These are phyloP conservation scores for Chunga burmeisteri DNA, from an alignment of 2,113 vertebrate genomes.

Conservation along the genomic window DNA sequence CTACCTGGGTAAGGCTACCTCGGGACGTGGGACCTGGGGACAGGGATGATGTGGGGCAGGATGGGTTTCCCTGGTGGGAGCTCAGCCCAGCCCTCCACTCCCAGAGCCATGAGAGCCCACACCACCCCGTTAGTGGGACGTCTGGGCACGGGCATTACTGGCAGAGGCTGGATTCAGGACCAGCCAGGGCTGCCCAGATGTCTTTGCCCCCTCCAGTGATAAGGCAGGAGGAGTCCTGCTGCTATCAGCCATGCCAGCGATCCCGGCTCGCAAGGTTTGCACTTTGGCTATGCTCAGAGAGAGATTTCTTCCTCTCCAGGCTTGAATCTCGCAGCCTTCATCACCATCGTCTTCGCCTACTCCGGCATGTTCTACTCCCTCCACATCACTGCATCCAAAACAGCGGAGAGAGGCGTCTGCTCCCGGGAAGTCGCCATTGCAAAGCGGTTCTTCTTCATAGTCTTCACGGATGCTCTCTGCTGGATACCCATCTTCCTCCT, in stretches of 20 bases:
- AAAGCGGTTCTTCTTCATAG: constrained; percentile 68
- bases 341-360: constrained; percentile 69
- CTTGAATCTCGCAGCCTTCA: constrained; percentile 38
- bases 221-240: not conserved
- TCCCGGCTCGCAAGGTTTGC: rapidly evolving
- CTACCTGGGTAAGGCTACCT: constrained; percentile 63
- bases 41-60: rapidly evolving
- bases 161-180: not conserved
- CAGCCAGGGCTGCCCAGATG: rapidly evolving
- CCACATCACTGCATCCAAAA: constrained; percentile 6
- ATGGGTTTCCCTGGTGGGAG: not conserved
- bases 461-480: constrained; percentile 69
- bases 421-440: constrained; percentile 61
- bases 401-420: not conserved
- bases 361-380: constrained; percentile 68
- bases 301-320: not conserved
- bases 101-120: not conserved
- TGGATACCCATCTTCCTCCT: constrained; percentile 74
- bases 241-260: rapidly evolving
- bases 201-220: not conserved
- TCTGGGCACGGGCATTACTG: not conserved
- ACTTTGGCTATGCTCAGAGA: not conserved
- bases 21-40: rapidly evolving
- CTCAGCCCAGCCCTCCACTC: not conserved
- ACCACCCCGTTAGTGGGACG: rapidly evolving